A percentile compares a stretch with the other conserved stretches of the same genome.
Evolutionary conservation across 2,113 vertebrate genomes (phyloP).

Genomic region (Notechis scutatus): DNA sequence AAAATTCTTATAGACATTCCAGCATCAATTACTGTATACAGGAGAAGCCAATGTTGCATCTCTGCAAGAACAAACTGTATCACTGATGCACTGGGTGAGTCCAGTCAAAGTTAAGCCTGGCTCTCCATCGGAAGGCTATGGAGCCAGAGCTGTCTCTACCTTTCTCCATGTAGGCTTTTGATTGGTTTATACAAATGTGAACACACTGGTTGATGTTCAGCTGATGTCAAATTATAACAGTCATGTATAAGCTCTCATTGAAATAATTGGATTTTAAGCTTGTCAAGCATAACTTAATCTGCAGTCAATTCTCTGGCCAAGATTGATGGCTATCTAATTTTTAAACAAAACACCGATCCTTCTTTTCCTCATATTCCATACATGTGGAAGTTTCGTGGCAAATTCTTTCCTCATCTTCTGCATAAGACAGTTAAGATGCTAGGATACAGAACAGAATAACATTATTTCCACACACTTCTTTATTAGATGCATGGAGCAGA

Average conservation of each 20-base stretch:
- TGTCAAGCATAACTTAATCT: background rate
- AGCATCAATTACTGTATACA: background rate
- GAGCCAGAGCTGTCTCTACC: background rate
- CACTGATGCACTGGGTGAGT: background rate
- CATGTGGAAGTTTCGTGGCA: background rate
- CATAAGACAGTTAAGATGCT: background rate
- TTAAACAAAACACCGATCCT: background rate
- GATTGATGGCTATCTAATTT: background rate
- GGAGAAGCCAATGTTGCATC: background rate
- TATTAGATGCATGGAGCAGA: slow-evolving; percentile 17
- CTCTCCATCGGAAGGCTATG: background rate
- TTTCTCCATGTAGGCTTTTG: background rate
- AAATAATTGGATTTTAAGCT: background rate
- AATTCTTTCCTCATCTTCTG: background rate
- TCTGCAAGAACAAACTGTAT: background rate
- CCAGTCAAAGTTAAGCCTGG: background rate
- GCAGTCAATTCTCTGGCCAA: background rate
- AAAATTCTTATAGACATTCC: background rate
- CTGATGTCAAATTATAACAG: background rate
- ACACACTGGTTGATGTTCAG: background rate
- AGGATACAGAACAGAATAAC: background rate
- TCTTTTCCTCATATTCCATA: background rate
- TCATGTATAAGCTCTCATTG: background rate
- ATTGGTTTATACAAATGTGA: background rate
- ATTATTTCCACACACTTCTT: background rate